phyloP scores from a whole-genome alignment of 2,888 invertebrate genomes.

The Catocala sponsa region DNA sequence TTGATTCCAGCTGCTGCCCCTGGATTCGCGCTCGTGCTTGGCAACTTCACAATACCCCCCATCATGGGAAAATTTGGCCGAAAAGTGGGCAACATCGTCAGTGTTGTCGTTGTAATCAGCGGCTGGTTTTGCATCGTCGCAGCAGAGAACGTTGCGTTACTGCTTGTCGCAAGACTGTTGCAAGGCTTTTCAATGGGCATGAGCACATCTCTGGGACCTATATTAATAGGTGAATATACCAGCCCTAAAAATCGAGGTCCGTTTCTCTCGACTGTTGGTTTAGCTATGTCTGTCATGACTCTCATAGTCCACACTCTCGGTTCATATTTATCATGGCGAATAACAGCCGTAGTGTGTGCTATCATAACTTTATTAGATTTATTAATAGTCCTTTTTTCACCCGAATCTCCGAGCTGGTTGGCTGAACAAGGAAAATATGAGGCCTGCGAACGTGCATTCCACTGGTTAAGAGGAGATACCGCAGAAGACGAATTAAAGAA shows the following conservation, averaged over 20 bases:
- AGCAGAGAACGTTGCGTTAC: slow-evolving; percentile 60
- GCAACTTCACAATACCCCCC: slow-evolving; percentile 48
- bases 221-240: slow-evolving; percentile 79
- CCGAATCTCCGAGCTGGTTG: slow-evolving; percentile 90
- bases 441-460: slow-evolving; percentile 83
- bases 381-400: slow-evolving; percentile 63
- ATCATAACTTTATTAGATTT: slow-evolving; percentile 75
- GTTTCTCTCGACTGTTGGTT: slow-evolving; percentile 82
- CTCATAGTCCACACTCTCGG: slow-evolving; percentile 87
- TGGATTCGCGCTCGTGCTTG: slow-evolving; percentile 50
- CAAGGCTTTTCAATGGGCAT: slow-evolving; percentile 77
- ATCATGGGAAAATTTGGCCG: slow-evolving; percentile 83
- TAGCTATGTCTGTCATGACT: slow-evolving; percentile 86
- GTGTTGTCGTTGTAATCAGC: slow-evolving; percentile 71
- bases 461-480: slow-evolving; percentile 81
- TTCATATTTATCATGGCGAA: slow-evolving; percentile 84
- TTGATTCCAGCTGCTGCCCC: slow-evolving; percentile 53
- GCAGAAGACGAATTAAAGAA: slow-evolving; percentile 64
- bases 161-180: slow-evolving; percentile 51
- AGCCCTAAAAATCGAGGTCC: slow-evolving; percentile 85
- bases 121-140: slow-evolving; percentile 79
- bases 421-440: slow-evolving; percentile 81
- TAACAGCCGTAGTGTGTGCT: slow-evolving; percentile 78
- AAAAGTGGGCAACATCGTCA: slow-evolving; percentile 71
- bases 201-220: slow-evolving; percentile 67